phyloP scores from a whole-genome alignment of 2,888 invertebrate genomes.

The Parelbella ahira region DNA sequence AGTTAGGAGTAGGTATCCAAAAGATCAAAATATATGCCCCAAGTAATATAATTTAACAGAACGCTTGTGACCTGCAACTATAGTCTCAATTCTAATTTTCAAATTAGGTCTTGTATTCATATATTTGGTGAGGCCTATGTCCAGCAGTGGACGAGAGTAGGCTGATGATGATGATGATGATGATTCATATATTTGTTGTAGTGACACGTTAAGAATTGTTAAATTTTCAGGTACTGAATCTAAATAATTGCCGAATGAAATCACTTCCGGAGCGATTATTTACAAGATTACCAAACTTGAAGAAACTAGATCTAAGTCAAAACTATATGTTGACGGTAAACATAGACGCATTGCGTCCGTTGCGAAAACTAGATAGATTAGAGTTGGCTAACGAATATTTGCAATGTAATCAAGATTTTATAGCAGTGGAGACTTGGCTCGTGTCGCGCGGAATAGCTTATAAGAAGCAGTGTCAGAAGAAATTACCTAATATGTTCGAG shows the following conservation, averaged over 20 bases:
- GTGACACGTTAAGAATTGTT: too few relatives aligned
- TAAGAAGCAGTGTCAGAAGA: slow-evolving; percentile 64
- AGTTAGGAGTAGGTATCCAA: too few relatives aligned
- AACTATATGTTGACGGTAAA: slow-evolving; percentile 81
- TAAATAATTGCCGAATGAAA: slow-evolving; percentile 81
- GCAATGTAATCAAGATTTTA: slow-evolving; percentile 73
- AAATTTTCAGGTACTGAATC: slow-evolving; percentile 79
- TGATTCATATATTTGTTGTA: too few relatives aligned
- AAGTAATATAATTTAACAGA: too few relatives aligned
- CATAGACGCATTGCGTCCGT: slow-evolving; percentile 63
- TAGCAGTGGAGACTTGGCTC: slow-evolving; percentile 65
- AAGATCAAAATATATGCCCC: too few relatives aligned
- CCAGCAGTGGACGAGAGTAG: too few relatives aligned
- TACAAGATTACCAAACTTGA: slow-evolving; percentile 75
- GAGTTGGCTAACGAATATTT: slow-evolving; percentile 80
- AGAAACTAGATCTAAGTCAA: slow-evolving; percentile 80
- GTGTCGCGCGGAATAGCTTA: slow-evolving; percentile 57
- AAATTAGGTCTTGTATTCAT: too few relatives aligned
- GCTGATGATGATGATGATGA: too few relatives aligned
- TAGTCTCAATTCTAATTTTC: too few relatives aligned
- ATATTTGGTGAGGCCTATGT: too few relatives aligned
- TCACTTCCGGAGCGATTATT: slow-evolving; percentile 75
- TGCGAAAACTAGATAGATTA: slow-evolving; percentile 71
- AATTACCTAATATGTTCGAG: slow-evolving; percentile 75
- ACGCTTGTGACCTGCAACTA: too few relatives aligned